A percentile compares a stretch with the other conserved stretches of the same genome.
Conservation (phyloP, 1,140 invertebrate genomes). For the Tetraneura akinire region DNA sequence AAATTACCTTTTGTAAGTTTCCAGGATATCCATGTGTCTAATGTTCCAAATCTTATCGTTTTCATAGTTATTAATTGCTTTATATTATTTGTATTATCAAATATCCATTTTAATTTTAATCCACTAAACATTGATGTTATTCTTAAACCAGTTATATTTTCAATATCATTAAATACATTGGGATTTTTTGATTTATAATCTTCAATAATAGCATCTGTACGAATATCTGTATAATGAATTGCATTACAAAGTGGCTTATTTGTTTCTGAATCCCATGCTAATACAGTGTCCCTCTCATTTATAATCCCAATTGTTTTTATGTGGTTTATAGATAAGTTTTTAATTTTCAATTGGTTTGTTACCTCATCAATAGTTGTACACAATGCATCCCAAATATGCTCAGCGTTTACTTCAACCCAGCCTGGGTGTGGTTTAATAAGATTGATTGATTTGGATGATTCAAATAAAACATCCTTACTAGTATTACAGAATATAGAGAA, state of each 20-base stretch:
- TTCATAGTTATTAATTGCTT: conserved; percentile 74
- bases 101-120: conserved; percentile 88
- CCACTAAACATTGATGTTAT: conserved; percentile 97
- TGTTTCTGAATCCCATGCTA: conserved; percentile 89
- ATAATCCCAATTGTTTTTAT: conserved; percentile 83
- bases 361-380: conserved; percentile 75
- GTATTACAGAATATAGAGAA: conserved; percentile 5
- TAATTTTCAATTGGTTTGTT: conserved; percentile 64
- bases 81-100: conserved; percentile 84
- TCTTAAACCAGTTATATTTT: conserved; percentile 75
- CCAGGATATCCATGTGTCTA: conserved; percentile 96
- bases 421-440: conserved; percentile 72
- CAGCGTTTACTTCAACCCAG: conserved; percentile 94
- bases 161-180: conserved; percentile 56
- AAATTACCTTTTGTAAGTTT: conserved; percentile 76
- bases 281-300: conserved; percentile 91
- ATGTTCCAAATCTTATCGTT: conserved; percentile 85
- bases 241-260: conserved; percentile 85
- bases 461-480: not conserved
- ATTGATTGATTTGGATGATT: conserved; percentile 16
- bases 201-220: conserved; percentile 77
- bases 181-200: conserved; percentile 62
- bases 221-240: conserved; percentile 79
- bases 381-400: conserved; percentile 76
- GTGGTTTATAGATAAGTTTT: conserved; percentile 63